phyloP scores from a whole-genome alignment of 2,888 invertebrate genomes.

The Argynnis bischoffii region DNA sequence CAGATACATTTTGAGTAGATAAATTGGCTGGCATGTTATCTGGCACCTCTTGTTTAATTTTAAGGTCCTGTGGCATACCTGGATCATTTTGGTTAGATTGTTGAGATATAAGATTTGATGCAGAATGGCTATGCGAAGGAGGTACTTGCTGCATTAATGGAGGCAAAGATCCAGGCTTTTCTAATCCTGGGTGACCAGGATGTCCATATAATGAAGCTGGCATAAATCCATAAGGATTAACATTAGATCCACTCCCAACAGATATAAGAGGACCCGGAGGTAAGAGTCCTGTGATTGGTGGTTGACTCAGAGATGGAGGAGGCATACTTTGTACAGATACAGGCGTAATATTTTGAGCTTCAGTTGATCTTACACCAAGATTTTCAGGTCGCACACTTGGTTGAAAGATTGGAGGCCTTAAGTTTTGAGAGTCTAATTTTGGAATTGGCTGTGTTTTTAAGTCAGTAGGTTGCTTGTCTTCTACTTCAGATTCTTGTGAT shows the following conservation, averaged over 20 bases:
- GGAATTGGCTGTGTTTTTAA: slow-evolving; percentile 68
- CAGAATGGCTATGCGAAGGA: slow-evolving; percentile 62
- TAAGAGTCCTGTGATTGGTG: slow-evolving; percentile 80
- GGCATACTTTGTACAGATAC: slow-evolving; percentile 71
- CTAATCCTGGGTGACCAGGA: slow-evolving; percentile 63
- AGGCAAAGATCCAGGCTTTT: slow-evolving; percentile 68
- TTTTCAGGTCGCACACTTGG: slow-evolving; percentile 70
- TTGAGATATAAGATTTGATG: slow-evolving; percentile 59
- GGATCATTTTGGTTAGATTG: slow-evolving; percentile 67
- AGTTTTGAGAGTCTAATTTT: slow-evolving; percentile 61
- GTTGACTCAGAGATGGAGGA: slow-evolving; percentile 76
- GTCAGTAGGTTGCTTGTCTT: slow-evolving; percentile 75
- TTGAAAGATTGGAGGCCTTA: slow-evolving; percentile 65
- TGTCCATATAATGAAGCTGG: slow-evolving; percentile 75
- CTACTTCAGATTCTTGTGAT: slow-evolving; percentile 62
- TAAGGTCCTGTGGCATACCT: slow-evolving; percentile 77
- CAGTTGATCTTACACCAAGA: slow-evolving; percentile 66
- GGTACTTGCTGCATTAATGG: slow-evolving; percentile 70
- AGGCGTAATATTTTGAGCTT: slow-evolving; percentile 56
- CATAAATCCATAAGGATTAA: slow-evolving; percentile 85
- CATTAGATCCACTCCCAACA: slow-evolving; percentile 80
- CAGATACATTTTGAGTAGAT: slow-evolving; percentile 79
- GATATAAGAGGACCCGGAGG: slow-evolving; percentile 84
- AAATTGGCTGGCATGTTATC: slow-evolving; percentile 76
- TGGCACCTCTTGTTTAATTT: slow-evolving; percentile 81